Evolutionary conservation across 1,140 invertebrate species (phyloP).

Genomic region (Drosophila tropicalis): DNA sequence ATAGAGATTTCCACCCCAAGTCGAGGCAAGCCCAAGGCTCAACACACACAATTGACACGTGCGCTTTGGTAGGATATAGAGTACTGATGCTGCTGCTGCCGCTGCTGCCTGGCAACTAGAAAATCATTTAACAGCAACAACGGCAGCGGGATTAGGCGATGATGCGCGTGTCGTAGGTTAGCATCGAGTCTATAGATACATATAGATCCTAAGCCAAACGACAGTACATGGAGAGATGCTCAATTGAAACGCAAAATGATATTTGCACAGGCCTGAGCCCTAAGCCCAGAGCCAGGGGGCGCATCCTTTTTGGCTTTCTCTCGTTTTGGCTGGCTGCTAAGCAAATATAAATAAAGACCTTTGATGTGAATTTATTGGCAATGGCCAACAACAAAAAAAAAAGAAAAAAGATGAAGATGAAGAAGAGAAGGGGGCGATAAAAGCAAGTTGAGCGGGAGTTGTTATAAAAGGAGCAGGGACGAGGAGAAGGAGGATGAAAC

Average conservation of each 20-base stretch:
- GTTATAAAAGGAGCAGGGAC: not conserved
- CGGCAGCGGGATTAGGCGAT: conserved; percentile 76
- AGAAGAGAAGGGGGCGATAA: too few relatives aligned
- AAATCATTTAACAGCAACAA: conserved; percentile 69
- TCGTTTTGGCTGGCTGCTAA: conserved; percentile 50
- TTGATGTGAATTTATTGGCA: conserved; percentile 82
- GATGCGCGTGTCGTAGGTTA: conserved; percentile 74
- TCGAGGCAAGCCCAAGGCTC: conserved; percentile 10
- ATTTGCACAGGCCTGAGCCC: conserved; percentile 63
- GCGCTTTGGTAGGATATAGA: conserved; percentile 40
- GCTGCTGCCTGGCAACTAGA: conserved; percentile 62
- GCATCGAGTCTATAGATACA: conserved; percentile 26
- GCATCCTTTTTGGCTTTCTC: conserved; percentile 73
- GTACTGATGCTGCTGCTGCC: conserved; percentile 45
- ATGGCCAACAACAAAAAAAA: conserved; percentile 41
- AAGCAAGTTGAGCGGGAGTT: not conserved
- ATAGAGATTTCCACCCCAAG: conserved; percentile 17
- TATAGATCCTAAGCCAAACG: conserved; percentile 41
- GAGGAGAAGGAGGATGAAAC: not conserved
- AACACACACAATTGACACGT: conserved; percentile 66
- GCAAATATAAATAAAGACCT: conserved; percentile 82
- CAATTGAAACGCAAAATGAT: conserved; percentile 81
- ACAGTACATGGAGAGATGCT: conserved; percentile 40
- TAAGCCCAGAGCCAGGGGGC: conserved; percentile 29
- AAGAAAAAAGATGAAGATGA: too few relatives aligned